These are phyloP conservation scores for Actinernus sp. DNA, from an alignment of 92 coral and sea anemone genomes.

Conservation along the genomic window DNA sequence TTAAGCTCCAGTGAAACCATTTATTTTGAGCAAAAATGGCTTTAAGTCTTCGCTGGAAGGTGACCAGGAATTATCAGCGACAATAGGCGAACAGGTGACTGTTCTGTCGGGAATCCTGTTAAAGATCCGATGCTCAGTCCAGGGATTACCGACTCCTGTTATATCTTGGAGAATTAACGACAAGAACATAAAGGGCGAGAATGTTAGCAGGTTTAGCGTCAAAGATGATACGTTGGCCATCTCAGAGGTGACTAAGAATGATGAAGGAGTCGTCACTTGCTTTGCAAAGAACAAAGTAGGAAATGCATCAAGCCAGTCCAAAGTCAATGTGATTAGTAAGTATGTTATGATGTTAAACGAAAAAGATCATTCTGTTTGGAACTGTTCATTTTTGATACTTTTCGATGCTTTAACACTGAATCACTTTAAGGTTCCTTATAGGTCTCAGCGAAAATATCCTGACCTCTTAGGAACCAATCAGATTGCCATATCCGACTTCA, in stretches of 20 bases:
- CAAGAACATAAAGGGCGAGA: constrained; percentile 1
- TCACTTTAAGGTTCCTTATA: too few species aligned
- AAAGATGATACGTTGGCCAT: constrained; percentile 43
- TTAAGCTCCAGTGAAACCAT: constrained; percentile 13
- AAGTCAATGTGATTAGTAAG: constrained; percentile 71
- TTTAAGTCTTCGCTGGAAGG: constrained; percentile 24
- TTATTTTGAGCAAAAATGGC: constrained; percentile 18
- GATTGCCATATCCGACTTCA: too few species aligned
- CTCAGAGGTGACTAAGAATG: constrained; percentile 41
- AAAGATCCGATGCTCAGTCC: constrained; percentile 51
- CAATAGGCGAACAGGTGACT: constrained; percentile 67
- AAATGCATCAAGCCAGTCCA: constrained; percentile 29
- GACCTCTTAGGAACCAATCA: too few species aligned
- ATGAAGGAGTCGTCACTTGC: constrained; percentile 78
- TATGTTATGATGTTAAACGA: not conserved
- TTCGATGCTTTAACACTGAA: too few species aligned
- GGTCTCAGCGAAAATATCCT: too few species aligned
- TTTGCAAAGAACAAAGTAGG: constrained; percentile 88
- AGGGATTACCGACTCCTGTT: constrained; percentile 73
- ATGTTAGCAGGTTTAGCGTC: not conserved
- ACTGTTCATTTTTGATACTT: not conserved
- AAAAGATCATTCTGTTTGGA: not conserved
- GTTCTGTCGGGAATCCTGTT: constrained; percentile 61
- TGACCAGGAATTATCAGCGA: constrained; percentile 21
- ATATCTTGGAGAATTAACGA: constrained; percentile 70